Conservation (phyloP, 1,140 invertebrate genomes). For the Pseudomyrmex sp. region DNA sequence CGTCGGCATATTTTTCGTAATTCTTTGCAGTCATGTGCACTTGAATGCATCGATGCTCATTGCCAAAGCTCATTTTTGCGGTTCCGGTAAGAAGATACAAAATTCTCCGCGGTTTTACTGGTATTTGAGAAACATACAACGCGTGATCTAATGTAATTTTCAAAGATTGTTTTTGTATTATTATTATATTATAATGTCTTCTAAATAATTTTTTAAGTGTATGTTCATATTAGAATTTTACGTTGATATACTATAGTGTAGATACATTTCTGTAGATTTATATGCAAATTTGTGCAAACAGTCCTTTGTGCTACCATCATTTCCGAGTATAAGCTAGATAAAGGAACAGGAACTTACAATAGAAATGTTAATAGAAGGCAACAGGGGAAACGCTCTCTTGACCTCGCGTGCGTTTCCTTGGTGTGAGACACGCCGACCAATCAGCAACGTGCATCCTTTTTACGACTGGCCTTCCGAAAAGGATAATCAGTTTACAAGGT, state of each 20-base stretch:
- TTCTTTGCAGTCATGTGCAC: neutral
- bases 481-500: slow-evolving; percentile 68
- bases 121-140: slow-evolving; percentile 2
- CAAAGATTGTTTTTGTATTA: neutral
- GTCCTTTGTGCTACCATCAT: slow-evolving; percentile 23
- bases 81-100: neutral
- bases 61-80: neutral
- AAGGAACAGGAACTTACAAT: slow-evolving; percentile 42
- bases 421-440: slow-evolving; percentile 25
- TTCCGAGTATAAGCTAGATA: slow-evolving; percentile 42
- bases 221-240: too few relatives aligned
- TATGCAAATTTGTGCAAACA: neutral
- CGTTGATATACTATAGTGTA: too few relatives aligned
- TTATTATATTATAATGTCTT: neutral
- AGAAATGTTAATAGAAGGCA: slow-evolving; percentile 38
- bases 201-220: neutral
- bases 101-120: neutral
- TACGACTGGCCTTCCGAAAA: slow-evolving; percentile 62
- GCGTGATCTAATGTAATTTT: slow-evolving; percentile 21
- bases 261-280: neutral
- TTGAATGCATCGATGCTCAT: slow-evolving; percentile 5
- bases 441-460: slow-evolving; percentile 3
- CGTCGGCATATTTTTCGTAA: neutral
- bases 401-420: slow-evolving; percentile 47
- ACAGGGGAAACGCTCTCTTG: slow-evolving; percentile 45